Conservation (phyloP, 2,113 vertebrate genomes). For the Condylura cristata region DNA sequence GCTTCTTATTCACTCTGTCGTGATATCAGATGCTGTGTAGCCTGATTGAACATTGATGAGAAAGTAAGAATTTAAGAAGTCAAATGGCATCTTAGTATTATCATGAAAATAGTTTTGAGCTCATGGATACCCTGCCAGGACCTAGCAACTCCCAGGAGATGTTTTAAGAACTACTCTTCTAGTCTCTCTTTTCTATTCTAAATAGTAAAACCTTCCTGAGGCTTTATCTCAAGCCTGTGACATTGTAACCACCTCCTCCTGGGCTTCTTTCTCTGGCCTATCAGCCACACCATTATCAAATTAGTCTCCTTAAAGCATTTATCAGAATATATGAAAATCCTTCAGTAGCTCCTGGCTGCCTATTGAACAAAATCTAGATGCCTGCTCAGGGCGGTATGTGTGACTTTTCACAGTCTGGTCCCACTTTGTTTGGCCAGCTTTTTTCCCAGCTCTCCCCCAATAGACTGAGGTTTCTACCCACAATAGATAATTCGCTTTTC, state of each 20-base stretch:
- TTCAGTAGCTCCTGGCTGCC: constrained; percentile 7
- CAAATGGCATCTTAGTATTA: constrained; percentile 30
- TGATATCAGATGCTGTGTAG: background rate
- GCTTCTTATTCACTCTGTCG: background rate
- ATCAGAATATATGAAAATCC: constrained; percentile 5
- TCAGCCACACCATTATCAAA: background rate
- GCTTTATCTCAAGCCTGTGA: background rate
- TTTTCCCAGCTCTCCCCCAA: background rate
- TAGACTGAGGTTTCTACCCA: background rate
- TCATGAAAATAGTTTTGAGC: constrained; percentile 43
- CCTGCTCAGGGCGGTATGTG: background rate
- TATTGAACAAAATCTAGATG: constrained; percentile 11
- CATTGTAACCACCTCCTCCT: background rate
- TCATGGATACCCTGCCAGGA: background rate
- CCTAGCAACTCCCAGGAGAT: background rate
- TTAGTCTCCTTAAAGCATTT: background rate
- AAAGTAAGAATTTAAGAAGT: constrained; percentile 15
- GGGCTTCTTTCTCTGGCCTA: background rate
- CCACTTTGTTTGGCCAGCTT: background rate
- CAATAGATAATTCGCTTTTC: background rate
- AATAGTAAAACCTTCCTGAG: background rate
- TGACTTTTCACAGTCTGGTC: background rate
- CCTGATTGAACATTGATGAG: background rate
- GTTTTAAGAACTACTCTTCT: background rate
- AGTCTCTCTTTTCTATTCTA: background rate